These are phyloP conservation scores for Zaprionus inermis DNA, from an alignment of 1,140 invertebrate genomes.

Conservation along the genomic window DNA sequence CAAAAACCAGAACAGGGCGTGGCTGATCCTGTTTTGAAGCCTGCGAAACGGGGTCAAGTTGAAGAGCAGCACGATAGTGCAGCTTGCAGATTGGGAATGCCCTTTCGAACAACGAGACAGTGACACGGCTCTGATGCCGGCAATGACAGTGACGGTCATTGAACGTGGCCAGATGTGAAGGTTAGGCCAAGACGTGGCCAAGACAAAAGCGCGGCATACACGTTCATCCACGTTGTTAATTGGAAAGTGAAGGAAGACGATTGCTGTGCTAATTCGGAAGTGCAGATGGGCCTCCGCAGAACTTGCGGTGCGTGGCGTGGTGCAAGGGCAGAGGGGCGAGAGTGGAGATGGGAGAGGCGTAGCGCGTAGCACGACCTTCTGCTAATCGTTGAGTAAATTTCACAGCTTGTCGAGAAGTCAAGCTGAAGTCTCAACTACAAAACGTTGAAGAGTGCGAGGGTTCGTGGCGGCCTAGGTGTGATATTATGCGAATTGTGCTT, in stretches of 20 bases:
- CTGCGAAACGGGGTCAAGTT: conserved; percentile 64
- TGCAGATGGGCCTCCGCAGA: neutral
- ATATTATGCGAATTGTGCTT: conserved; percentile 18
- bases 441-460: no score
- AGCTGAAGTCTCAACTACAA: conserved; percentile 10
- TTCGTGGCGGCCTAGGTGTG: conserved; percentile 42
- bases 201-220: conserved; percentile 39
- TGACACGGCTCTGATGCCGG: conserved; percentile 29
- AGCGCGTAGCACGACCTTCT: conserved; percentile 9
- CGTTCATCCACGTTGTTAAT: neutral
- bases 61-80: conserved; percentile 61
- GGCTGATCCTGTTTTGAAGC: conserved; percentile 18
- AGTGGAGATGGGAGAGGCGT: no score
- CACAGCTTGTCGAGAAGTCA: conserved; percentile 48
- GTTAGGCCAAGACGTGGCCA: conserved; percentile 19
- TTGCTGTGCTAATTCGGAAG: conserved; percentile 35
- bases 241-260: neutral
- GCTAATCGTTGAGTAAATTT: conserved; percentile 71
- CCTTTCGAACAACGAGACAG: conserved; percentile 30
- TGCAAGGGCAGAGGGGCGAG: no score
- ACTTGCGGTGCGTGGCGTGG: no score
- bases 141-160: conserved; percentile 69
- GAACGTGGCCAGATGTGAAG: conserved; percentile 55
- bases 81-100: neutral
- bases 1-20: neutral